Base-by-base conservation (phyloP, 2,888 invertebrate genomes). In the Nemurella pictetii region DNA sequence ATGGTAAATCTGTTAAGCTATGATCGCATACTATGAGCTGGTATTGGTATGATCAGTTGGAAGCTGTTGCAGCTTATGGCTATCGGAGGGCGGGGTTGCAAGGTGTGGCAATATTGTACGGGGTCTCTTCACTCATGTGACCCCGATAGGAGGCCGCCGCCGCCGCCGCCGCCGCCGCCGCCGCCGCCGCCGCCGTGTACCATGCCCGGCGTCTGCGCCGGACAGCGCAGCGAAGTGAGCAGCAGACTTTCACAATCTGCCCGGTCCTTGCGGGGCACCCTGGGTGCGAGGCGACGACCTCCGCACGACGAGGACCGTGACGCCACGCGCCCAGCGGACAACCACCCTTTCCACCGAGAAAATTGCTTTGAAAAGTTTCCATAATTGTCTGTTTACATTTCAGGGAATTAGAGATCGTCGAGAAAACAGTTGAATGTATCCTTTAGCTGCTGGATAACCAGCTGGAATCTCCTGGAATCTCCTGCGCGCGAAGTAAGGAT, bases 91-190 rank as follows among this genome's bases (percentile, higher is more conserved):
- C 80, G 80, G 80, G 80, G 80, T 35, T 35, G 80, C 20, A 29
- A 80, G 80, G 80, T 80, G 80, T 80, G 80, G 80, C 80, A 80
- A 80, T 80, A 32, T n/a, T 35, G 35, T 35, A 80, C 36, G 80
- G 80, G 32, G 35, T 35, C 80, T 80, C 80, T 80, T 80, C 80
- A 30, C 80, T 80, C 29, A 26, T 26, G 30, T 35, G 80, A 75
- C 75, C 75, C 75, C 75, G 75, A 75, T 75, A 12, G 55, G 55
- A 55, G 55, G 55, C 55, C 20, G 20, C 55, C 9, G 55, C 55
- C 35, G 35, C 35, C 12, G 35, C 35, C 35, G 35, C 35, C 55
- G 55, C 55, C 55, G 55, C 55, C 9, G 55, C 55, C 35, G 35
- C 35, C 12, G 35, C 35, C 35, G 35, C 35, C 55, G 55, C 55